Evolutionary conservation across 92 coral and sea anemone species (phyloP).

Genomic region (Galaxea fascicularis): DNA sequence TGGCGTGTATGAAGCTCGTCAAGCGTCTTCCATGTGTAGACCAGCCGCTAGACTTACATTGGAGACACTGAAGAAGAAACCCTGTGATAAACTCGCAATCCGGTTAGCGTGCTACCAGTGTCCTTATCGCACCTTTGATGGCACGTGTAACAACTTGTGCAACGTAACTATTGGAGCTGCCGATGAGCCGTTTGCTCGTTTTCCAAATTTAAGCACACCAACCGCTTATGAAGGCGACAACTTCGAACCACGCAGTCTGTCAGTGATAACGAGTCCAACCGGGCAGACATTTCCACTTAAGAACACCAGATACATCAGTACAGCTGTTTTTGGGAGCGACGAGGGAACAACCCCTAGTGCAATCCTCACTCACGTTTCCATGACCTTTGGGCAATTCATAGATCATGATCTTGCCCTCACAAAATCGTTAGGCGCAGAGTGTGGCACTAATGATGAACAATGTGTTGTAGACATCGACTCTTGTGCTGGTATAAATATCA

Average conservation of each 20-base stretch:
- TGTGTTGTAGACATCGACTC: neutral
- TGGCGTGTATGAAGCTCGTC: neutral
- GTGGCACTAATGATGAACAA: conserved; percentile 10
- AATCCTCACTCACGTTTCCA: conserved; percentile 6
- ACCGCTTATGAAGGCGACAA: neutral
- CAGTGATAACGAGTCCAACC: neutral
- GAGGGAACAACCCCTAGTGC: neutral
- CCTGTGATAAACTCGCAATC: neutral
- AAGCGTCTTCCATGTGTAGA: neutral
- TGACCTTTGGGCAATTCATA: conserved; percentile 46
- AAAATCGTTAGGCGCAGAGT: neutral
- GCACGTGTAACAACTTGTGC: conserved; percentile 49
- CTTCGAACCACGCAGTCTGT: neutral
- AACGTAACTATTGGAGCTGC: conserved; percentile 16
- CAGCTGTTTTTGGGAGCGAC: neutral
- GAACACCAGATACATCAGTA: neutral
- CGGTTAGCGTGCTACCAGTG: neutral
- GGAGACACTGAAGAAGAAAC: neutral
- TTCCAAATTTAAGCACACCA: neutral
- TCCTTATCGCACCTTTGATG: conserved; percentile 34
- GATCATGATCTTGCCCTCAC: conserved; percentile 41
- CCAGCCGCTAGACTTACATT: neutral
- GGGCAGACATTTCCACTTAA: neutral
- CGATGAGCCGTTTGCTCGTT: neutral
- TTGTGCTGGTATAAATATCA: neutral